Percentiles rank a stretch among this genome's conserved stretches.
These are phyloP conservation scores for Porites rus DNA, from an alignment of 92 coral and sea anemone species.

Conservation along the genomic window DNA sequence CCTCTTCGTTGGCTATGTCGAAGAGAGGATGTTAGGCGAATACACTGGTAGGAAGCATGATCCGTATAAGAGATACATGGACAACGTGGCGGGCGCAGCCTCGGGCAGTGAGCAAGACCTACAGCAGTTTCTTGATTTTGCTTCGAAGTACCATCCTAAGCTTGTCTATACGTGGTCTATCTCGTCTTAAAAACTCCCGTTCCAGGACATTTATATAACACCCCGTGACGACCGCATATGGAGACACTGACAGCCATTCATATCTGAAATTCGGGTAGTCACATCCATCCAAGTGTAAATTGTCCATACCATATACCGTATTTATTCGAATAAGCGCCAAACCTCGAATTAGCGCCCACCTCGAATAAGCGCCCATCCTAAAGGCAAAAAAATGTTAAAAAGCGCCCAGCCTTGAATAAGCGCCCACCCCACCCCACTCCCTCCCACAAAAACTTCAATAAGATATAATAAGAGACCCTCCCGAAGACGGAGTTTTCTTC, in stretches of 20 bases:
- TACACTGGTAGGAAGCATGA: constrained; percentile 1
- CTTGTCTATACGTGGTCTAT: not conserved
- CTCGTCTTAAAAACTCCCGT: not conserved
- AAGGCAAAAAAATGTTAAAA: too few species aligned
- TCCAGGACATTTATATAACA: constrained; percentile 5
- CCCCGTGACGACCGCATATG: not conserved
- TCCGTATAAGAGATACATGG: constrained; percentile 3
- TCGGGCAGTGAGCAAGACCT: not conserved
- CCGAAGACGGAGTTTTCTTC: too few species aligned
- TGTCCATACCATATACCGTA: constrained; percentile 7
- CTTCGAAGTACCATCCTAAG: constrained; percentile 2
- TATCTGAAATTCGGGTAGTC: constrained; percentile 5
- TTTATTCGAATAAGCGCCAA: too few species aligned
- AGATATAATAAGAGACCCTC: too few species aligned
- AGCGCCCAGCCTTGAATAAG: too few species aligned
- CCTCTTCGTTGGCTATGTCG: constrained; percentile 16
- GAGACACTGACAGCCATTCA: constrained; percentile 12
- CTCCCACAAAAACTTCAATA: too few species aligned
- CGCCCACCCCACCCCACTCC: too few species aligned
- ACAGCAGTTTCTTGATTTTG: not conserved
- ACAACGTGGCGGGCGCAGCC: constrained; percentile 30
- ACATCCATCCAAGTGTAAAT: not conserved
- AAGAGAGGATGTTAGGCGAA: not conserved
- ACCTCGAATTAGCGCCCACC: too few species aligned
- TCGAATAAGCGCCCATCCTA: too few species aligned